Conservation (phyloP, 1,140 invertebrate genomes). For the Acromyrmex heyeri region DNA sequence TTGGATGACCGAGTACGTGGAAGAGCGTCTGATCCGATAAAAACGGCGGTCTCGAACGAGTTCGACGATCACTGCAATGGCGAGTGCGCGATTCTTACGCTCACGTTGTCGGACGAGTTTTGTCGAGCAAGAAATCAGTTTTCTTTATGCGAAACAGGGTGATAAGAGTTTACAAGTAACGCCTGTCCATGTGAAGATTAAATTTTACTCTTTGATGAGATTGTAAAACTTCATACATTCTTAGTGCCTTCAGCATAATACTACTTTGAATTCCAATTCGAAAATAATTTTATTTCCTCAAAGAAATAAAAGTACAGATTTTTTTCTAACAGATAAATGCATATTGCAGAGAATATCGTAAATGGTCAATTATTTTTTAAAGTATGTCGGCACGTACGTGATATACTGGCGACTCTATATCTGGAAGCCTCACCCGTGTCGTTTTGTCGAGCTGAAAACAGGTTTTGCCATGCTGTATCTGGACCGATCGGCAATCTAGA, state of each 20-base stretch:
- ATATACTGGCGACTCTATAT: constrained; percentile 37
- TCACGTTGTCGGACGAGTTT: constrained; percentile 28
- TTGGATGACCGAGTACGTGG: constrained; percentile 46
- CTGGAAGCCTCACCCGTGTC: constrained; percentile 46
- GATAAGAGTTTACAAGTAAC: constrained; percentile 13
- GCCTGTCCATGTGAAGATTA: background rate
- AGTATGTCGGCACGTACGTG: constrained; percentile 47
- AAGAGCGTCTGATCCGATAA: constrained; percentile 50
- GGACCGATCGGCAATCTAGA: constrained; percentile 46
- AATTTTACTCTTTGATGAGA: background rate
- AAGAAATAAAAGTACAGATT: background rate
- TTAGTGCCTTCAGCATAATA: background rate
- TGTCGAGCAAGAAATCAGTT: constrained; percentile 17
- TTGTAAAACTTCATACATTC: background rate
- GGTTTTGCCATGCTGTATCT: constrained; percentile 36
- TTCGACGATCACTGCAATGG: constrained; percentile 35
- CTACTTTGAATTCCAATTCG: background rate
- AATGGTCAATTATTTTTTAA: constrained; percentile 50
- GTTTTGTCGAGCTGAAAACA: constrained; percentile 56
- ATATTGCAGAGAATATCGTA: constrained; percentile 12
- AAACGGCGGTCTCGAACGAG: constrained; percentile 31
- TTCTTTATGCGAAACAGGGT: background rate
- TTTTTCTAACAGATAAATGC: background rate
- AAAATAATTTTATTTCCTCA: background rate
- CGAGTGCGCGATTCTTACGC: constrained; percentile 26